Percentiles rank a stretch among this genome's conserved stretches.
Conservation (phyloP, 2,888 invertebrate genomes). For the Neocrepidodera transversa region DNA sequence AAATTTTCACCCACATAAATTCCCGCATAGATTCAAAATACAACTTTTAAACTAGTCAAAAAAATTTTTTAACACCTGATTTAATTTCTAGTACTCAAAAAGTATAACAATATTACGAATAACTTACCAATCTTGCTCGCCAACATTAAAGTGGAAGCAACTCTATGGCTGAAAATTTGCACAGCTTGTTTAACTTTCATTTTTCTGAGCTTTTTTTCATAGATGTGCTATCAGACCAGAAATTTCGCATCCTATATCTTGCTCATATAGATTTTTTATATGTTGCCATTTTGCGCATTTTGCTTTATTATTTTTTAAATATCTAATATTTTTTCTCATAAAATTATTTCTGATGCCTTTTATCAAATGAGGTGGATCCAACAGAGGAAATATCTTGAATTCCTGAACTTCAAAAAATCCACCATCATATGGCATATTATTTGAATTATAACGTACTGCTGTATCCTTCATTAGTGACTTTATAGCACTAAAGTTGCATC, state of each 20-base stretch:
- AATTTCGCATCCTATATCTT: not conserved
- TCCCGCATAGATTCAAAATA: too few species aligned
- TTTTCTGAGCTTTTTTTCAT: not conserved
- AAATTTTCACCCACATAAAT: too few species aligned
- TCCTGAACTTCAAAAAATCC: slow-evolving; percentile 22
- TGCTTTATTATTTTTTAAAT: not conserved
- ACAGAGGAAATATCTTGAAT: slow-evolving; percentile 30
- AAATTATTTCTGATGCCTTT: slow-evolving; percentile 29
- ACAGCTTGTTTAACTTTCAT: slow-evolving; percentile 6
- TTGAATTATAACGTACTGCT: slow-evolving; percentile 16
- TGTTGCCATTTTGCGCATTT: slow-evolving; percentile 34
- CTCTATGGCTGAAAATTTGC: slow-evolving; percentile 10
- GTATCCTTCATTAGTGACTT: slow-evolving; percentile 24
- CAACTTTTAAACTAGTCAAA: too few species aligned
- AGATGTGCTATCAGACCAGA: not conserved
- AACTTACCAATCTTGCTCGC: slow-evolving; percentile 2
- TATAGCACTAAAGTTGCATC: slow-evolving; percentile 17
- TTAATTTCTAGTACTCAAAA: too few species aligned
- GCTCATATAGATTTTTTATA: slow-evolving; percentile 11
- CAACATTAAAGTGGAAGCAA: not conserved
- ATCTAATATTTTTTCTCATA: slow-evolving; percentile 13
- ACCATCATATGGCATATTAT: slow-evolving; percentile 5
- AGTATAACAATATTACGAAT: too few species aligned
- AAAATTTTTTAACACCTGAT: too few species aligned
- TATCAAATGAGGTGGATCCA: slow-evolving; percentile 31